Percentiles rank a stretch among this genome's conserved stretches.
Evolutionary conservation across 2,113 vertebrate genomes (phyloP).

Genomic region (Dermatemys mawii): DNA sequence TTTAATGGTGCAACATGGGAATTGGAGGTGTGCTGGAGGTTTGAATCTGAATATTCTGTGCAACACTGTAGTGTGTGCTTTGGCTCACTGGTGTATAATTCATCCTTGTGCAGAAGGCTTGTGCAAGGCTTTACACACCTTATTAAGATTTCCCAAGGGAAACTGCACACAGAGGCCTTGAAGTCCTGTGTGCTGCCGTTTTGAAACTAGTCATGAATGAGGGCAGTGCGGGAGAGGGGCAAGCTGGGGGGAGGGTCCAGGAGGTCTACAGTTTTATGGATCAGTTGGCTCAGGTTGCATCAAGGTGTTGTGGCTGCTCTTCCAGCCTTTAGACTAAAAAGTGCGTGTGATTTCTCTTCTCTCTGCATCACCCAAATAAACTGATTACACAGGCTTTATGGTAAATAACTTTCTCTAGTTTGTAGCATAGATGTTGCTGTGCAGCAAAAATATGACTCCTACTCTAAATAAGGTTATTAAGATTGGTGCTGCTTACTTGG

Average conservation of each 20-base stretch:
- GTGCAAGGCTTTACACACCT: rapidly evolving
- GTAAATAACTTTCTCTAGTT: rapidly evolving
- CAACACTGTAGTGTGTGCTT: rapidly evolving
- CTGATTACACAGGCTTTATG: rapidly evolving
- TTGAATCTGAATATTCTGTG: rapidly evolving
- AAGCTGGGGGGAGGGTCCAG: background rate
- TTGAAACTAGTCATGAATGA: background rate
- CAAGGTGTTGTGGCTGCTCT: background rate
- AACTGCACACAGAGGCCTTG: background rate
- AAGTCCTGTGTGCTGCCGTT: background rate
- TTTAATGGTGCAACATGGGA: rapidly evolving
- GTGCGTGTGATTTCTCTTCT: background rate
- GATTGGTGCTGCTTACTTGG: rapidly evolving
- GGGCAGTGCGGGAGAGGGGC: background rate
- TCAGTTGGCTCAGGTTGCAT: background rate
- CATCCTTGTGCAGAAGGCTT: rapidly evolving
- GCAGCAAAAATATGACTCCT: rapidly evolving
- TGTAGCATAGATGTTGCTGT: rapidly evolving
- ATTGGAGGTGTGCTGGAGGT: rapidly evolving
- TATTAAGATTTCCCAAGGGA: background rate
- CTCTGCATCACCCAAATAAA: background rate
- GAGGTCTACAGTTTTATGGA: background rate
- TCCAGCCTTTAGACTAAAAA: too few species aligned
- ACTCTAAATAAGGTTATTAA: background rate
- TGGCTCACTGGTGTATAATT: rapidly evolving